A percentile compares a stretch with the other conserved stretches of the same genome.
Conservation (phyloP, 1,140 invertebrate genomes). For the Antheraea mylitta region DNA sequence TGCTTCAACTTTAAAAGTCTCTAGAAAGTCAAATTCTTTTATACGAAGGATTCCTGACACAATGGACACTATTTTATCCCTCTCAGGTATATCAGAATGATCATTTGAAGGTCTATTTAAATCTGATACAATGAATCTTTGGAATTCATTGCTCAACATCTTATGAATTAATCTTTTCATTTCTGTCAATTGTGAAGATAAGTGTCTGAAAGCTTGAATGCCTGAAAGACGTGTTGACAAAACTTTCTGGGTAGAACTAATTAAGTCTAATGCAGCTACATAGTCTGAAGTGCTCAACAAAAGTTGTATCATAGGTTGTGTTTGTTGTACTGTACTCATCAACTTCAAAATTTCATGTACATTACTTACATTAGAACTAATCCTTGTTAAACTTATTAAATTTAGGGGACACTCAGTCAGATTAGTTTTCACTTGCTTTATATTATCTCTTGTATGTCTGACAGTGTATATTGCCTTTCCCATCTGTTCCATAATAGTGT, state of each 20-base stretch:
- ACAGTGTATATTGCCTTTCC: constrained; percentile 90
- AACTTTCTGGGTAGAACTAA: constrained; percentile 97
- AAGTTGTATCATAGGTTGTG: constrained; percentile 97
- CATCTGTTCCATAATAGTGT: constrained; percentile 94
- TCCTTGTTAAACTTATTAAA: constrained; percentile 85
- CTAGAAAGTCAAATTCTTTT: constrained; percentile 92
- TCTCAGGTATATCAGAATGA: constrained; percentile 82
- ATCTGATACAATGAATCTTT: constrained; percentile 93
- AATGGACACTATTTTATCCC: constrained; percentile 93
- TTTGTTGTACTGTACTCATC: constrained; percentile 97
- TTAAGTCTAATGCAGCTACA: constrained; percentile 97
- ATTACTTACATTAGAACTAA: constrained; percentile 81
- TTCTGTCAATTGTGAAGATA: constrained; percentile 97
- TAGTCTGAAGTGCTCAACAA: constrained; percentile 97
- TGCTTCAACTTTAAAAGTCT: constrained; percentile 93
- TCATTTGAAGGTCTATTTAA: constrained; percentile 91
- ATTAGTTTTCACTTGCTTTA: constrained; percentile 86
- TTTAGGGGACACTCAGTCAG: constrained; percentile 90
- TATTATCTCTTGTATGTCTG: constrained; percentile 84
- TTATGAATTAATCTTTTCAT: constrained; percentile 98
- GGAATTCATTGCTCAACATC: constrained; percentile 97
- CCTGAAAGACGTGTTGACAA: constrained; percentile 93
- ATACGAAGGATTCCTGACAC: constrained; percentile 93
- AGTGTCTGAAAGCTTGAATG: constrained; percentile 95
- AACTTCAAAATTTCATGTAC: constrained; percentile 90